Conservation (phyloP, 1,140 invertebrate genomes). For the Magallana gigas region DNA sequence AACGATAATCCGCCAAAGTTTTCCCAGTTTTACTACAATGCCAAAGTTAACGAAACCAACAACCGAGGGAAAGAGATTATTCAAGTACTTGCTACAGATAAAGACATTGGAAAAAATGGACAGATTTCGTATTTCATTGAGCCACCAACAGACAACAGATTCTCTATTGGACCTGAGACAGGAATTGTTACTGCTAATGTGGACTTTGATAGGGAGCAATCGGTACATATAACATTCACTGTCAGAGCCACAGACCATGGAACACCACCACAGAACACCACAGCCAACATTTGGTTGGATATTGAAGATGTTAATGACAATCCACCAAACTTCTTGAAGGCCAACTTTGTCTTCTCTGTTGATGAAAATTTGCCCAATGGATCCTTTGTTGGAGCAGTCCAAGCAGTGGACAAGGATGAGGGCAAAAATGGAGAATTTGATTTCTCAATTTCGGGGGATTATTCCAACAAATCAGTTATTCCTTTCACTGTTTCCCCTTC, state of each 20-base stretch:
- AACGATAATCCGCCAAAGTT: constrained; percentile 69
- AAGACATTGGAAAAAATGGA: constrained; percentile 58
- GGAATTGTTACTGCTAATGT: constrained; percentile 56
- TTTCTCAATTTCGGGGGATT: constrained; percentile 82
- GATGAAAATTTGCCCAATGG: constrained; percentile 56
- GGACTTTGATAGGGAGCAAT: constrained; percentile 60
- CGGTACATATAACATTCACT: constrained; percentile 53
- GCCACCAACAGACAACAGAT: constrained; percentile 49
- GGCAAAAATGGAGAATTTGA: constrained; percentile 69
- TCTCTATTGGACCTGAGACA: constrained; percentile 59
- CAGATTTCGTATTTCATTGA: constrained; percentile 60
- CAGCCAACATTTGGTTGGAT: constrained; percentile 88
- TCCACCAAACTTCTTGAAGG: constrained; percentile 61
- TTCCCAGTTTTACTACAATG: constrained; percentile 51
- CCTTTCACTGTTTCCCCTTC: constrained; percentile 56
- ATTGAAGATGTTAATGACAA: constrained; percentile 81
- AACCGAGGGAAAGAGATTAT: constrained; percentile 45
- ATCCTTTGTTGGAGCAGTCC: constrained; percentile 55
- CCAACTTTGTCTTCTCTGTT: constrained; percentile 57
- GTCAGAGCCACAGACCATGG: constrained; percentile 81
- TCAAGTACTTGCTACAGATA: constrained; percentile 61
- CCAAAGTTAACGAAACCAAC: constrained; percentile 59
- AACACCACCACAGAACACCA: constrained; percentile 74
- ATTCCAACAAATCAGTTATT: constrained; percentile 54
- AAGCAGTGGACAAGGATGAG: constrained; percentile 68